Conservation (phyloP, 2,797 vertebrate species). For the Enteromius mattozi region DNA sequence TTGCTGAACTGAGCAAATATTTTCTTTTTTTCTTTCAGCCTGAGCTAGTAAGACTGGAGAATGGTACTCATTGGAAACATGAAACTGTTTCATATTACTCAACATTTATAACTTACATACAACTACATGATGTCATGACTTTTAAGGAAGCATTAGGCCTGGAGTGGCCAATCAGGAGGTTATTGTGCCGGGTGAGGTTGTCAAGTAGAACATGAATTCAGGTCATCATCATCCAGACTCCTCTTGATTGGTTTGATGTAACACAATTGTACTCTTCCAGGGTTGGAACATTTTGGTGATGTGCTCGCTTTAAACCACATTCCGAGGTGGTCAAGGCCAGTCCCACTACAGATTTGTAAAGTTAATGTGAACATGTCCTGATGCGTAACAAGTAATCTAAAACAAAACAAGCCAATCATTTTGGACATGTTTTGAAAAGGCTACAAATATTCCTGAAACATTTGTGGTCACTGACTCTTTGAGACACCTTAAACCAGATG, state of each 20-base stretch:
- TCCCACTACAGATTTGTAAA: not conserved
- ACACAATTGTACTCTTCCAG: not conserved
- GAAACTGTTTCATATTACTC: not conserved
- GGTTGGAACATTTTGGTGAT: not conserved
- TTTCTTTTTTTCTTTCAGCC: constrained; percentile 6
- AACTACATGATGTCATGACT: constrained; percentile 43
- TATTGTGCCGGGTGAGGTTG: not conserved
- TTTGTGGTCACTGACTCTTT: not conserved
- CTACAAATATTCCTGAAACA: not conserved
- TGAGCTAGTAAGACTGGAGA: not conserved
- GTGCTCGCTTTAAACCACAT: not conserved
- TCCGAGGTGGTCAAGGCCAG: not conserved
- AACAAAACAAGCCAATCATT: not conserved
- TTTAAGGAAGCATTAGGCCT: constrained; percentile 23
- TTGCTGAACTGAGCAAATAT: constrained; percentile 38
- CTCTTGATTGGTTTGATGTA: not conserved
- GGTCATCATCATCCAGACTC: not conserved
- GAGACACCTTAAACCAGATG: not conserved
- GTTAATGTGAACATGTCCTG: not conserved
- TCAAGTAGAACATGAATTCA: not conserved
- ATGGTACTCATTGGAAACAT: not conserved
- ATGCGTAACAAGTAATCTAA: not conserved
- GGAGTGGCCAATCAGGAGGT: constrained; percentile 12
- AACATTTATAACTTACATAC: not conserved
- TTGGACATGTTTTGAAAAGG: not conserved